phyloP scores from a whole-genome alignment of 2,888 invertebrate genomes.

The Phragmatobia fuliginosa region DNA sequence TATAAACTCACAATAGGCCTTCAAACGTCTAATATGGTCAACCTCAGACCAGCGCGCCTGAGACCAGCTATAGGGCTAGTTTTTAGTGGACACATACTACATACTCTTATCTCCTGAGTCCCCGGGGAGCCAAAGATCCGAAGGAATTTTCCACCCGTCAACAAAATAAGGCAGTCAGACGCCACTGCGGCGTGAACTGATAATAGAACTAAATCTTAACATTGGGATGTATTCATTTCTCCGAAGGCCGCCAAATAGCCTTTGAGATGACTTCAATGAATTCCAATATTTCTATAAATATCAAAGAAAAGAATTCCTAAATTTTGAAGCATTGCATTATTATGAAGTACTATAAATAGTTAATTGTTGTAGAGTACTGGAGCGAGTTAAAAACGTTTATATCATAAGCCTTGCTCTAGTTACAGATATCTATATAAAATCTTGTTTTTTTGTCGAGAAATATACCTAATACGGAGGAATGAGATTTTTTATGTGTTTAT shows the following conservation, averaged over 20 bases:
- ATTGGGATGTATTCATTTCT: slow-evolving; percentile 2
- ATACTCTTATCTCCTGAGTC: no score
- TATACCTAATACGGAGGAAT: neutral
- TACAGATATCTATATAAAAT: slow-evolving; percentile 9
- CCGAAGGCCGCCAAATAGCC: slow-evolving; percentile 3
- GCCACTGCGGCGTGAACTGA: neutral
- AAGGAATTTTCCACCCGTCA: no score
- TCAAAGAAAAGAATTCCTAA: neutral
- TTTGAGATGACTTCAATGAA: neutral
- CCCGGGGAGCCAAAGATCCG: no score
- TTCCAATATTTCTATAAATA: neutral
- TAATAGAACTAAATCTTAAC: neutral
- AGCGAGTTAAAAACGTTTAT: slow-evolving; percentile 3
- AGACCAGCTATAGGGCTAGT: no score
- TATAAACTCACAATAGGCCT: no score
- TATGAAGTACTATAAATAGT: neutral
- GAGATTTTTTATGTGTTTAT: neutral
- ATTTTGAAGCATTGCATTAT: neutral
- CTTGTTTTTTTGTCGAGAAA: neutral
- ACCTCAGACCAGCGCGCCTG: no score
- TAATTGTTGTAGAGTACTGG: neutral
- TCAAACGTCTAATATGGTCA: no score
- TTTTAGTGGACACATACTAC: no score
- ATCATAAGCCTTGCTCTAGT: slow-evolving; percentile 13
- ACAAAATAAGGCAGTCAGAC: no score